Evolutionary conservation across 2,888 invertebrate species (phyloP), one percentile per base, ranked within the genome.

Genomic region (Philhelius pedissequus): DNA sequence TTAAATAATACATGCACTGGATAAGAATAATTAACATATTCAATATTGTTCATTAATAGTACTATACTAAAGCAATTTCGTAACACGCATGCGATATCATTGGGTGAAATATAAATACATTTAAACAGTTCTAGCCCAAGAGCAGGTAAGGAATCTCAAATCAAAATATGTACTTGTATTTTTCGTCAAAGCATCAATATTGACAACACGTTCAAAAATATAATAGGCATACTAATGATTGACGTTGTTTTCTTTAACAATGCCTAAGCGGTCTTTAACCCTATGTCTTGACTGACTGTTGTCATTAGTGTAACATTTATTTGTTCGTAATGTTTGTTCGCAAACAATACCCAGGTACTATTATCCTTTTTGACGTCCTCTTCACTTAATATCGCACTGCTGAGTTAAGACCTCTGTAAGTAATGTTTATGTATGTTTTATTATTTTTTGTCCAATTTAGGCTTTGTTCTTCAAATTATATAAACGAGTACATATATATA

Each of bases 361-460:
- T n/a, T 64, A 71, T 71, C 56, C 71, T 25, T 78, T 71, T 66
- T 60, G 54, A 70, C 77, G n/a, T 77, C 54, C 62, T 64, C 54
- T 54, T 70, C 27, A 71, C 27, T 54, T 70, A 20, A 78, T 35
- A 64, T 66, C 22, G 62, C 30, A 38, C 54, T 62, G 70, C 27
- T 60, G 52, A 60, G 69, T 32, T 58, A 66, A 66, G 71, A 58
- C 58, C 70, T 58, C 48, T 76, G 70, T 43, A 56, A 81, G 81
- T 70, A 81, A 70, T 81, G 76, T 81, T 76, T 81, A 70, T 70
- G 66, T 81, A n/a, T n/a, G n/a, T 58, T 70, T 71, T 81, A 64
- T 80, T 69, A 62, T 64, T 64, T 60, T 58, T 66, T 52, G 64
- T 70, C 62, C 80, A 81, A 76, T 76, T 76, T 70, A 15, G 45